Conservation (phyloP, 2,113 vertebrate genomes). For the Capra hircus region DNA sequence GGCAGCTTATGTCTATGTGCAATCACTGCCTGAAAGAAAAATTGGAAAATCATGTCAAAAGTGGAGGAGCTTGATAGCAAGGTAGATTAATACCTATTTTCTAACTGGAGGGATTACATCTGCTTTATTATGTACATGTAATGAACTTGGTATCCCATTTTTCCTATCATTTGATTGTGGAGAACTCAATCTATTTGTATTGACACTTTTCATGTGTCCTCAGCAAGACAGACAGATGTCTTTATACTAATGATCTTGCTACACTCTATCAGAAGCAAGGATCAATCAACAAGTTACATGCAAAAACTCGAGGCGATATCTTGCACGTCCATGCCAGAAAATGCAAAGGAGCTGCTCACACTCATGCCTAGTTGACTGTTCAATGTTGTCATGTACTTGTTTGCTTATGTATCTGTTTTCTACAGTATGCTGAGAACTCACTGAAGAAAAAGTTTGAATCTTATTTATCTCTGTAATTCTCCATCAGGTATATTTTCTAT, state of each 20-base stretch:
- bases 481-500: not conserved
- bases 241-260: not conserved
- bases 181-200: not conserved
- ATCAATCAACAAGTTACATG: not conserved
- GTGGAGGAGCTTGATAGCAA: not conserved
- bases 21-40: constrained; percentile 32
- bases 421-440: not conserved
- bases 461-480: not conserved
- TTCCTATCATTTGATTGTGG: not conserved
- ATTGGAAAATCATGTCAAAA: not conserved
- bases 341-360: not conserved
- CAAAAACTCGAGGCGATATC: not conserved
- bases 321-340: not conserved
- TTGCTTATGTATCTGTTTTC: not conserved
- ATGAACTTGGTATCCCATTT: not conserved
- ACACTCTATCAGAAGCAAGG: not conserved
- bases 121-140: not conserved
- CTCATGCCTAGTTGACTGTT: not conserved
- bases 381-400: not conserved
- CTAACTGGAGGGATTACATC: not conserved
- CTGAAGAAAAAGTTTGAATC: not conserved
- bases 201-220: not conserved
- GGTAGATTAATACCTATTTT: not conserved
- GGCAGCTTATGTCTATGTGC: constrained; percentile 25
- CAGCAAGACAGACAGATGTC: not conserved